Evolutionary conservation across 1,140 invertebrate genomes (phyloP), one percentile per base, ranked within the genome.

Genomic region (Pteromalus puparum): DNA sequence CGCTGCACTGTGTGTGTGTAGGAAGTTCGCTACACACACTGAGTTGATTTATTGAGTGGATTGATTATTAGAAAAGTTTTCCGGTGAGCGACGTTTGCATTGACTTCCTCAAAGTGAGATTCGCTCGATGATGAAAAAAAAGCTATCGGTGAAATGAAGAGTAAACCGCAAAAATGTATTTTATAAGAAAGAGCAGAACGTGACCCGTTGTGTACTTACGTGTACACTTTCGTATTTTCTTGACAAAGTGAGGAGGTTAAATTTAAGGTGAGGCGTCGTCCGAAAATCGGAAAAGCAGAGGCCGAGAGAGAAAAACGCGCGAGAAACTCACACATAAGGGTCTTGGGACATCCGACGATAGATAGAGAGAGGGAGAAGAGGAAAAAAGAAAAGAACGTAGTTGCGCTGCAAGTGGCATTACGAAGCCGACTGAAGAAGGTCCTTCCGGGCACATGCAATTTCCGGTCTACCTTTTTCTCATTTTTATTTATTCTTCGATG

Each of bases 31-130:
- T n/a, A 10, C 5, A 7, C 53, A 61, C 53, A n/a, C n/a, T n/a
- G n/a, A n/a, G n/a, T n/a, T n/a, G 26, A 28, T 72, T 72, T 72
- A 72, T 72, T 30, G 68, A 72, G 68, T 6, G 26, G 30, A 2
- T 72, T 72, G 68, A 72, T 28, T 28, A 72, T 28, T 28, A 76
- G 42, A 76, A 76, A 76, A 48, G 18, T 76, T 76, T 76, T 48
- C 46, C 46, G 38, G 38, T 53, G 18, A 21, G 15, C 21, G 53
- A 42, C 48, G 18, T 7, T 18, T 61, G 1, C 18, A 53, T 53
- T 53, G 53, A n/a, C 6, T 53, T 53, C 5, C 15, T 61, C 53
- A 7, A 7, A 61, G 18, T 61, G 15, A 1, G 21, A 61, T 61
- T 42, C 53, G 53, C 30, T 34, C 30, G 30, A 34, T 34, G 30